Base-by-base conservation (phyloP, 2,888 invertebrate genomes). In the Netelia virgata region DNA sequence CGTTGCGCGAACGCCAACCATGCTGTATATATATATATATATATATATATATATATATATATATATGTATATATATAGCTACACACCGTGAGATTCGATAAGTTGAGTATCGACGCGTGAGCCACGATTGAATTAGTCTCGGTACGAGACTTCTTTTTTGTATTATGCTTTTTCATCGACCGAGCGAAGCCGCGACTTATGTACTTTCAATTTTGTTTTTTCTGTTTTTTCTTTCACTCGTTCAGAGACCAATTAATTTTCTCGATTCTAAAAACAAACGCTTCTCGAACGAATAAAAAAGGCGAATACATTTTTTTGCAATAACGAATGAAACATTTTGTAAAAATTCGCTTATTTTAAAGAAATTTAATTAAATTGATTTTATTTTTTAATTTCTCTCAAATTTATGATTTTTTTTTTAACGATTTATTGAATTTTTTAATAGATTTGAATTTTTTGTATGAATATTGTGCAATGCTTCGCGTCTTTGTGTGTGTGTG, bases 71-170 rank as follows among this genome's bases (percentile, higher is more conserved):
- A 10, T 43, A 11, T 14, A 11, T 14, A 18, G 14, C 59, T 16
- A 53, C n/a, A 53, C 43, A 53, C n/a, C 43, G 47, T 23, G 47
- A 18, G n/a, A 11, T 81, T 75, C 69, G 75, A 81, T 70, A 69
- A 69, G 43, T 23, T 75, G 3, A 55, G 70, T 69, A 63, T 70
- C 63, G 18, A n/a, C 57, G 47, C 72, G 23, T 41, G 43, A 28
- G 41, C 61, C 23, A 23, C 50, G 73, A 77, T 77, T 68, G 61
- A 68, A 73, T 82, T 55, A 61, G 66, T 73, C 73, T 77, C 69
- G 55, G 63, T 61, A 47, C 18, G 43, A 28, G 16, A 63, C 61
- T 77, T 84, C 76, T 63, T 14, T 50, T 68, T n/a, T 18, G 28
- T 16, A 1, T 43, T 23, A 14, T 47, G 10, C 14, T 73, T 64